These are phyloP conservation scores for Rapana venosa DNA, from an alignment of 2,888 invertebrate genomes.

Conservation along the genomic window DNA sequence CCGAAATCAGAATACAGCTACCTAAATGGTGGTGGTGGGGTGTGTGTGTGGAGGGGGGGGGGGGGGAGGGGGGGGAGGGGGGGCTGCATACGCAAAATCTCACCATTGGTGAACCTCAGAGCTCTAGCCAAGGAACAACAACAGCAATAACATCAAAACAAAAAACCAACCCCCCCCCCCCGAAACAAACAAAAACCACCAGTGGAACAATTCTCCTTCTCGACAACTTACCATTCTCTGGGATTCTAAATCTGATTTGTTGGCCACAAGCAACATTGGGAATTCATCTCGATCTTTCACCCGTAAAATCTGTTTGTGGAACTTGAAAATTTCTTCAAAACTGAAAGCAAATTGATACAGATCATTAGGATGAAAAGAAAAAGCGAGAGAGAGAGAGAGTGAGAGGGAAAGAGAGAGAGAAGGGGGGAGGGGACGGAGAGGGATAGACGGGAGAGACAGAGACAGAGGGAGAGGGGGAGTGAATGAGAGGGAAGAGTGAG, in stretches of 20 bases:
- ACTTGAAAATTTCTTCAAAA: constrained; percentile 96
- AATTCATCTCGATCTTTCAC: constrained; percentile 99
- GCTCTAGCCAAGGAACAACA: no score
- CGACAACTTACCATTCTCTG: constrained; percentile 87
- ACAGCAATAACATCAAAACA: no score
- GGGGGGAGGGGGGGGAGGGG: no score
- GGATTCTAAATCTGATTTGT: constrained; percentile 94
- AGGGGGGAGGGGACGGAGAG: background rate
- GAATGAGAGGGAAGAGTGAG: background rate
- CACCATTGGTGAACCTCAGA: no score
- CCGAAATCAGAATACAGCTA: no score
- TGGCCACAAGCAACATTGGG: constrained; percentile 96
- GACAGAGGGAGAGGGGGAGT: background rate
- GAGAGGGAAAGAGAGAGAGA: background rate
- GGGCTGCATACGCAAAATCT: no score
- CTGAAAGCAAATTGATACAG: constrained; percentile 79
- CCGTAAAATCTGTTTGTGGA: constrained; percentile 95
- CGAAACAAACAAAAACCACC: background rate
- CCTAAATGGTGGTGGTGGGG: no score
- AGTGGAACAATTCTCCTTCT: background rate
- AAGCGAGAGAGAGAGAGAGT: background rate
- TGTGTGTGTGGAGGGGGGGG: no score
- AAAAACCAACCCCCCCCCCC: no score
- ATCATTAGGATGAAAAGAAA: background rate
- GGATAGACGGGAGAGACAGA: background rate